Evolutionary conservation across 2,113 vertebrate genomes (phyloP).

Genomic region (Talpa occidentalis): DNA sequence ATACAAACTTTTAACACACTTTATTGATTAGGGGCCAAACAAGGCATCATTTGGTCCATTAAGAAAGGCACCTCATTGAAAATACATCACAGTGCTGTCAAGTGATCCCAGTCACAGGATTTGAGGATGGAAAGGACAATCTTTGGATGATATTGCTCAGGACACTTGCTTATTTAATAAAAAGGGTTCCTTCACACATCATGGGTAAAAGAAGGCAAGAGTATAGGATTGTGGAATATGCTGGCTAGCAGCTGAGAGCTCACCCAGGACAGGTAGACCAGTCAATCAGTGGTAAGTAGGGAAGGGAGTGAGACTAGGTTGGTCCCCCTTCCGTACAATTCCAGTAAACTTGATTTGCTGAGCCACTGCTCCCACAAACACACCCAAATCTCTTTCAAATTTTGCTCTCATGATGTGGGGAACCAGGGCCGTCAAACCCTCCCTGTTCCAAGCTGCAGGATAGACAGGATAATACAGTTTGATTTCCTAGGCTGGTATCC

Average conservation of each 20-base stretch:
- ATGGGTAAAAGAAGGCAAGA: conserved; percentile 42
- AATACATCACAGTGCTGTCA: conserved; percentile 71
- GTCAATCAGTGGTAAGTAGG: neutral
- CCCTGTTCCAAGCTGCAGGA: neutral
- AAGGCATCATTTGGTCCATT: conserved; percentile 87
- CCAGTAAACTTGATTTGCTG: conserved; percentile 31
- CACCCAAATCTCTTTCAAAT: neutral
- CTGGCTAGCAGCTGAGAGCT: neutral
- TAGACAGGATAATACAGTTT: neutral
- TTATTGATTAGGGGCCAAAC: conserved; percentile 86
- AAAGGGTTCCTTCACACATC: conserved; percentile 44
- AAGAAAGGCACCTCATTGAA: conserved; percentile 85
- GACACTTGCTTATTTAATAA: conserved; percentile 38
- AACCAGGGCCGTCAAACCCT: neutral
- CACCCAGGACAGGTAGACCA: neutral
- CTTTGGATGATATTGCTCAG: conserved; percentile 69
- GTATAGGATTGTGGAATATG: neutral
- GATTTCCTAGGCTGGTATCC: conserved; percentile 12
- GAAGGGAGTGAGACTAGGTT: neutral
- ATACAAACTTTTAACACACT: conserved; percentile 83
- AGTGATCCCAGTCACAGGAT: conserved; percentile 63
- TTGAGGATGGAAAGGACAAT: conserved; percentile 57
- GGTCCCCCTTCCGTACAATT: neutral
- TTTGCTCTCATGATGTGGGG: conserved; percentile 11
- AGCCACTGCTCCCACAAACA: neutral